Percentiles rank a stretch among this genome's conserved stretches.
Evolutionary conservation across 2,888 invertebrate species (phyloP).

Genomic region (Caenorhabditis sp.): DNA sequence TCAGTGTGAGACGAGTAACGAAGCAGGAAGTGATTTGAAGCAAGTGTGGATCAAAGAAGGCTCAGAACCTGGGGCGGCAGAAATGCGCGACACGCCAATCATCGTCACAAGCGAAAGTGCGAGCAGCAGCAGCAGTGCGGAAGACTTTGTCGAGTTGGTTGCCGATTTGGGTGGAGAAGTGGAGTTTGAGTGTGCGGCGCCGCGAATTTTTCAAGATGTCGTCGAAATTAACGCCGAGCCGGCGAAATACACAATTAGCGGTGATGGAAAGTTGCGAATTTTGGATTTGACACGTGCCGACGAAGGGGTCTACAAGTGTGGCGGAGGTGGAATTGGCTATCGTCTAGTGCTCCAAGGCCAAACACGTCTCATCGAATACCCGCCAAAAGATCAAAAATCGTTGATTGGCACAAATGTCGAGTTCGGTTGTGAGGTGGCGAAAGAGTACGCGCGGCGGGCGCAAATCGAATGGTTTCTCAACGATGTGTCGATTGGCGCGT

Average conservation of each 20-base stretch:
- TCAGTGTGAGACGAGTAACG: constrained; percentile 89
- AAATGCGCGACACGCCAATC: no score
- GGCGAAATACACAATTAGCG: constrained; percentile 24
- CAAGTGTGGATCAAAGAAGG: constrained; percentile 77
- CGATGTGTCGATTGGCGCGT: constrained; percentile 34
- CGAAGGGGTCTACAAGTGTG: constrained; percentile 73
- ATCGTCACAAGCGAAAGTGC: no score
- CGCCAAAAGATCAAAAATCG: constrained; percentile 77
- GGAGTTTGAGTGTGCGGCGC: constrained; percentile 37
- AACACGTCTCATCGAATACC: constrained; percentile 79
- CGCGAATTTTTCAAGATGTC: constrained; percentile 26
- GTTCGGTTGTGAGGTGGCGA: constrained; percentile 90
- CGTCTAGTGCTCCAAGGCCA: constrained; percentile 13
- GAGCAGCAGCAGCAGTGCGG: no score
- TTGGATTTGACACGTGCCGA: constrained; percentile 49
- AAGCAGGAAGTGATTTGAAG: constrained; percentile 87
- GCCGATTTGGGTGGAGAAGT: constrained; percentile 6
- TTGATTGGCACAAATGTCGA: constrained; percentile 90
- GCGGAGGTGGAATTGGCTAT: constrained; percentile 71
- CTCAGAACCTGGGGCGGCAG: not conserved
- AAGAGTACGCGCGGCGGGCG: constrained; percentile 77
- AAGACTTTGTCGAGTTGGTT: no score
- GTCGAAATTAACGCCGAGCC: constrained; percentile 25
- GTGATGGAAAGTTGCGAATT: constrained; percentile 37
- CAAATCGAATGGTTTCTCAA: constrained; percentile 57